Evolutionary conservation across 2,797 vertebrate genomes (phyloP).

Genomic region (Coendou prehensilis): DNA sequence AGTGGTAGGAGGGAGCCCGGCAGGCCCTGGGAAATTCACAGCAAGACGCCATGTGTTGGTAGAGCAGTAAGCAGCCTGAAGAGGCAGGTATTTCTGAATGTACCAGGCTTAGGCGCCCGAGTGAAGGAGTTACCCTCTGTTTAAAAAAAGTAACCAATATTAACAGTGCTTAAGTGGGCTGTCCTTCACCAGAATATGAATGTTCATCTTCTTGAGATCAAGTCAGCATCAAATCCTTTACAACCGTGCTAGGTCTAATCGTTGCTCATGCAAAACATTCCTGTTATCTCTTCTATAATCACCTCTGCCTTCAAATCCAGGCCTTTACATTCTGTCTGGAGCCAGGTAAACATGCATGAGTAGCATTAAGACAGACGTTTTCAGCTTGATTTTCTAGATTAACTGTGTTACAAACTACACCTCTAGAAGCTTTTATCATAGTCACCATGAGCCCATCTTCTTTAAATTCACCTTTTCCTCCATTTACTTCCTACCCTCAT

Average conservation of each 20-base stretch:
- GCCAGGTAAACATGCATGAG: fast-evolving
- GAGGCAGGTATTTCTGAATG: background rate
- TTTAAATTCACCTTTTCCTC: background rate
- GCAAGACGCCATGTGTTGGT: background rate
- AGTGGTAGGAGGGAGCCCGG: background rate
- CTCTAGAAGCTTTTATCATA: background rate
- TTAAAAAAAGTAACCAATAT: background rate
- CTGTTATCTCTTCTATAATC: background rate
- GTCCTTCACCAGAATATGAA: background rate
- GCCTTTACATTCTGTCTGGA: no score
- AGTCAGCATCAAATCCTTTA: background rate
- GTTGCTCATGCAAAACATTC: background rate
- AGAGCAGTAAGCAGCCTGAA: background rate
- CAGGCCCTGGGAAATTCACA: background rate
- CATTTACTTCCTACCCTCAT: background rate
- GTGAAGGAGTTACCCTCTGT: background rate
- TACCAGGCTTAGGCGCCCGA: background rate
- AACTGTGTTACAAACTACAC: fast-evolving
- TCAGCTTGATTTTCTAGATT: background rate
- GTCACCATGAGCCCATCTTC: background rate
- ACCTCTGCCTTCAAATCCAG: background rate
- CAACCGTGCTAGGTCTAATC: background rate
- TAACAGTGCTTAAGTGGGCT: background rate
- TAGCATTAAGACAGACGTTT: no score
- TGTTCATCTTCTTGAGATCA: background rate